Base-by-base conservation (phyloP, 92 coral and sea anemone species). In the Metridium senile region DNA sequence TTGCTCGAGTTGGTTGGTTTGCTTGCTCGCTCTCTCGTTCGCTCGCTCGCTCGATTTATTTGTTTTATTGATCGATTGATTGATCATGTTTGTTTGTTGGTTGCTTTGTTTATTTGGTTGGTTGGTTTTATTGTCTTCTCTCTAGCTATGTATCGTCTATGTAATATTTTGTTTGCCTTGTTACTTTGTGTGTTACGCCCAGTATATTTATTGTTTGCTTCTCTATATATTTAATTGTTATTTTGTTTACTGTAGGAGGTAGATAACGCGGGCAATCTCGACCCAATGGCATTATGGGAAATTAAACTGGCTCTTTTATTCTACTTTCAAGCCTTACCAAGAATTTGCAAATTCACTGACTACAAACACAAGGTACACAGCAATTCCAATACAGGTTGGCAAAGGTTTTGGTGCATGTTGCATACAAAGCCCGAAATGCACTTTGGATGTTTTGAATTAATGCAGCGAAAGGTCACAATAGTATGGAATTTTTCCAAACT, bases 281-380 rank as follows among this genome's bases (percentile, higher is more conserved):
- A 92, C 65, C 77, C 89, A 22, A 53, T 58, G 28, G 78, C 52
- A 31, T 57, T 94, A 35, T 91, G 98, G 97, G 90, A 94, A 62
- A 70, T 92, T 70, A 84, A 89, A 80, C 68, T 94, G 6, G 90
- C 80, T 11, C 68, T 94, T 70, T 52, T 82, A 7, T 94, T 83
- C 71, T 94, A 94, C 72, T 74, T 69, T 66, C 72, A 68, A 33
- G 78, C 95, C 0, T 87, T 88, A 66, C 77, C 85, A 33, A 78
- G 85, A 68, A 78, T 82, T 25, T 71, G 75, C 33, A 47, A 47
- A 17, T 71, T 18, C 18, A 71, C 26, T 23, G 75, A 34, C 18
- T 65, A 39, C 17, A 47, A 43, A 32, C 66, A 46, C 21, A 45
- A 31, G 62, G 47, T 51, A 46, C 23, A 39, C 49, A 39, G n/a